Evolutionary conservation across 2,888 invertebrate species (phyloP), one percentile per base, ranked within the genome.

Genomic region (Apodemia hepburni): DNA sequence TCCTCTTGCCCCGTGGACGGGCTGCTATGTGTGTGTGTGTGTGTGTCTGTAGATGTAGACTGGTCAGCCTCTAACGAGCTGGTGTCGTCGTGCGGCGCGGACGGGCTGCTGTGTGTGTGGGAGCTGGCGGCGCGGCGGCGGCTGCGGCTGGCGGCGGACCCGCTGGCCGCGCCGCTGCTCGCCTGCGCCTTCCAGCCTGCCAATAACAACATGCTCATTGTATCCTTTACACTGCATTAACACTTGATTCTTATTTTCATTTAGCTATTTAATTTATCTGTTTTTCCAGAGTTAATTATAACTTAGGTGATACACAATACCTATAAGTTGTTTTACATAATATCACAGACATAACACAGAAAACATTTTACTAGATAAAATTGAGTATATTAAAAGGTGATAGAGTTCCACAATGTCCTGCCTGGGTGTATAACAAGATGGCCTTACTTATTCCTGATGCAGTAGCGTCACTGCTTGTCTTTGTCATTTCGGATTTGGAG

Each of bases 1-100:
- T 95, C 96, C 63, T 96, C 96, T 58, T 94, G 95, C 67, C 96
- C 95, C 2, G 80, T 94, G 73, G 97, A 97, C 83, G 94, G 94
- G 33, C 93, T 94, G 45, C 92, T 96, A 61, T 92, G 95, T 29
- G 27, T 35, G 35, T 35, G 35, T 35, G 35, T 35, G n/a, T 45
- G n/a, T 38, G 22, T 17, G 58, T 45, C 29, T 60, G 8, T 9
- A 92, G 96, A 94, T 62, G 95, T 96, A 82, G 96, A 96, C 80
- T 97, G 97, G 97, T 97, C 97, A 0, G 93, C 94, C 18, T 95
- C 96, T 35, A 97, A 97, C 87, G 97, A 97, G 85, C 85, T 96
- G 68, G 92, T 97, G 67, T 95, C 96, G 63, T 96, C 96, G 58
- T 94, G 95, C 67, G 96, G 95, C 2, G 80, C 94, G 73, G 97